Conservation (phyloP, 2,888 invertebrate genomes). For the Drosophila colorata region DNA sequence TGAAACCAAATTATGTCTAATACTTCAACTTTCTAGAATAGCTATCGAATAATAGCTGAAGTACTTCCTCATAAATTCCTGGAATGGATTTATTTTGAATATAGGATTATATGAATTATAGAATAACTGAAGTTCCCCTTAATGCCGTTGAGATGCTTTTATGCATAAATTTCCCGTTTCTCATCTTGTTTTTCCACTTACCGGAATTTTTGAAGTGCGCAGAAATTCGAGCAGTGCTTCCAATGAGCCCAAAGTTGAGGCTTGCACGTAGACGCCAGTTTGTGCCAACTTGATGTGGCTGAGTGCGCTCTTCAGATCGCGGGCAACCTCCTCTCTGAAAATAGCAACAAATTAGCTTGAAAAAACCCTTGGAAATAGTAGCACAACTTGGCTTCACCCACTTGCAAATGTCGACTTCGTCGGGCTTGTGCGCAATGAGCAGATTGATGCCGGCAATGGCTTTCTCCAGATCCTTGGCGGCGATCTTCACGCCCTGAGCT, state of each 20-base stretch:
- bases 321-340: constrained; percentile 92
- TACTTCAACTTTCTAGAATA: too few species aligned
- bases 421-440: constrained; percentile 95
- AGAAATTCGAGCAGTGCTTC: constrained; percentile 98
- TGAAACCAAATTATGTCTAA: too few species aligned
- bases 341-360: constrained; percentile 41
- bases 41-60: too few species aligned
- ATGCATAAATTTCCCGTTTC: not conserved
- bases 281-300: constrained; percentile 96
- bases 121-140: not conserved
- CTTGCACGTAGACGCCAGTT: constrained; percentile 99
- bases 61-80: too few species aligned
- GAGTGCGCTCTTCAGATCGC: constrained; percentile 94
- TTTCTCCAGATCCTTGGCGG: constrained; percentile 99
- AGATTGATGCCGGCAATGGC: constrained; percentile 98
- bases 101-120: too few species aligned
- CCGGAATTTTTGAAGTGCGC: constrained; percentile 96
- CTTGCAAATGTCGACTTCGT: constrained; percentile 95
- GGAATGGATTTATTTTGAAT: too few species aligned
- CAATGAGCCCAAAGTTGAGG: constrained; percentile 99
- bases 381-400: constrained; percentile 70
- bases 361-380: not conserved
- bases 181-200: constrained; percentile 86
- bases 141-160: not conserved
- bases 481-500: constrained; percentile 99